phyloP scores from a whole-genome alignment of 1,140 invertebrate genomes.

The Temnothorax curvispinosus region DNA sequence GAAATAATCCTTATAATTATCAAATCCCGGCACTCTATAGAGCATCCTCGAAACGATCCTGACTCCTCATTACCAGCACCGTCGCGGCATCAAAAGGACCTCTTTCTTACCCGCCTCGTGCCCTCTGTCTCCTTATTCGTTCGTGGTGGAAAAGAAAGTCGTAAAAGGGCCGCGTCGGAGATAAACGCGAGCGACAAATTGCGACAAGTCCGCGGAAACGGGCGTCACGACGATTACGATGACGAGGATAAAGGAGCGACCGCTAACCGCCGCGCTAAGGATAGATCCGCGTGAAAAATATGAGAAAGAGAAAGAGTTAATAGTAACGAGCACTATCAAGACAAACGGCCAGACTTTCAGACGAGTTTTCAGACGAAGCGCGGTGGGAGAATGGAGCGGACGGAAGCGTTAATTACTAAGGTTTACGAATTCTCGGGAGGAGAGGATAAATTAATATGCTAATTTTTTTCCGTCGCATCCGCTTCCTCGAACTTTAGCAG shows the following conservation, averaged over 20 bases:
- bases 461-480: constrained; percentile 72
- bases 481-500: constrained; percentile 41
- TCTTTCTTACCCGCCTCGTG: constrained; percentile 47
- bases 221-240: constrained; percentile 36
- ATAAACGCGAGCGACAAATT: constrained; percentile 71
- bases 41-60: constrained; percentile 82
- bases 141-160: constrained; percentile 69
- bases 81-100: constrained; percentile 80
- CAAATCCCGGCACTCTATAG: constrained; percentile 81
- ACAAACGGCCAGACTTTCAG: constrained; percentile 30
- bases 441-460: constrained; percentile 80
- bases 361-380: constrained; percentile 38
- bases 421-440: constrained; percentile 77
- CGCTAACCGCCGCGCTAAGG: constrained; percentile 14
- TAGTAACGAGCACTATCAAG: constrained; percentile 9
- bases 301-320: constrained; percentile 32
- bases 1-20: constrained; percentile 86
- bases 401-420: constrained; percentile 79
- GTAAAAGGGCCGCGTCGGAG: constrained; percentile 69
- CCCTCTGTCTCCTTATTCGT: constrained; percentile 31
- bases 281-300: constrained; percentile 5
- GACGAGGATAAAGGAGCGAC: constrained; percentile 14
- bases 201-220: constrained; percentile 62
- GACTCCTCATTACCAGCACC: constrained; percentile 82
- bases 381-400: constrained; percentile 40